Evolutionary conservation across 2,888 invertebrate genomes (phyloP).

Genomic region (Tetanocera ferruginea): DNA sequence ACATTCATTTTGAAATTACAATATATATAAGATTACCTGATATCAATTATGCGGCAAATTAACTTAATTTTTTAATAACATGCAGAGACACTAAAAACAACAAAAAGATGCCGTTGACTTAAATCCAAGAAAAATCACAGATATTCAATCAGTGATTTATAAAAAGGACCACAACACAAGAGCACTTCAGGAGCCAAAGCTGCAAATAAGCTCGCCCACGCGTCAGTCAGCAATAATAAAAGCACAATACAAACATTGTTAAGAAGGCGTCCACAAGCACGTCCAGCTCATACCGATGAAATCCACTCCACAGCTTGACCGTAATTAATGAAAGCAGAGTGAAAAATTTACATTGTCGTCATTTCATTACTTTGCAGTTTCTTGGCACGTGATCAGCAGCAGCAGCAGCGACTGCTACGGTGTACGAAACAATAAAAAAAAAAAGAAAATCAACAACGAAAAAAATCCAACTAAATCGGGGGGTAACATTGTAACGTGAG

Average conservation of each 20-base stretch:
- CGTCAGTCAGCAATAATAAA: neutral
- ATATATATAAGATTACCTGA: too few relatives aligned
- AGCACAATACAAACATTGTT: neutral
- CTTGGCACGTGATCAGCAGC: slow-evolving; percentile 16
- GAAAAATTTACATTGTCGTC: slow-evolving; percentile 41
- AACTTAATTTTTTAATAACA: neutral
- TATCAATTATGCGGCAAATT: neutral
- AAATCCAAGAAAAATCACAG: neutral
- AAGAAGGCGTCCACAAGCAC: neutral
- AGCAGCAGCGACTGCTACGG: neutral
- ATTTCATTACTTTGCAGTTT: slow-evolving; percentile 42
- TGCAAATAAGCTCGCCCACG: neutral
- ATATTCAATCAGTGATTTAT: slow-evolving; percentile 18
- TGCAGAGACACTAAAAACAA: neutral
- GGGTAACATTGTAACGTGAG: too few relatives aligned
- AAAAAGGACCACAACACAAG: neutral
- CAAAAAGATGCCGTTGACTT: neutral
- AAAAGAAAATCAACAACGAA: neutral
- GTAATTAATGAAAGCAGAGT: slow-evolving; percentile 40
- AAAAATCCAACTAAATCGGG: neutral
- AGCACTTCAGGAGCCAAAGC: neutral
- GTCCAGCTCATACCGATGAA: neutral
- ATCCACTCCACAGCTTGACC: slow-evolving; percentile 22
- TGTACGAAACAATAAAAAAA: neutral
- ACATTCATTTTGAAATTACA: too few relatives aligned